Conservation (phyloP, 1,140 invertebrate species). For the Aphelinus atriplicis region DNA sequence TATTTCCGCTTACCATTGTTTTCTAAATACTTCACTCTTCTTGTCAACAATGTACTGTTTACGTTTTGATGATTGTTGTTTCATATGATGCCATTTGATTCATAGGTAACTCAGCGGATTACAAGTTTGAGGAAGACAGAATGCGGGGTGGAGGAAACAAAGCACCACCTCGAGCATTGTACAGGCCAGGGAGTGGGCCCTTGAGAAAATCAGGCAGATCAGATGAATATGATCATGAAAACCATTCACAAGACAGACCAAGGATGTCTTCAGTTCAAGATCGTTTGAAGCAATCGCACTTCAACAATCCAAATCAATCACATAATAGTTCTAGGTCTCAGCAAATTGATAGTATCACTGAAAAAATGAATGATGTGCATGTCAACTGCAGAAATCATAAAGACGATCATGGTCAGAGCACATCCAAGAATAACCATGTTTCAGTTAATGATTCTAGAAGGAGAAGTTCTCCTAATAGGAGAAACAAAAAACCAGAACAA, state of each 20-base stretch:
- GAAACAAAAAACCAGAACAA: constrained; percentile 69
- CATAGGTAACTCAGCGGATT: constrained; percentile 43
- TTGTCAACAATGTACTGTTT: too few species aligned
- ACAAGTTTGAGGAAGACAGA: constrained; percentile 51
- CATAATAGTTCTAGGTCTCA: constrained; percentile 42
- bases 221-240: constrained; percentile 65
- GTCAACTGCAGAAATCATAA: constrained; percentile 53
- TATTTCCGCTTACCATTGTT: too few species aligned
- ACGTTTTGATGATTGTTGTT: too few species aligned
- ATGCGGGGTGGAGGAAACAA: constrained; percentile 54
- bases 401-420: constrained; percentile 49
- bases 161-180: constrained; percentile 67
- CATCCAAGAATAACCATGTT: constrained; percentile 53
- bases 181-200: constrained; percentile 72
- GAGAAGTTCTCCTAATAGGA: constrained; percentile 55
- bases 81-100: too few species aligned
- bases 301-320: constrained; percentile 43
- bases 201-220: constrained; percentile 67
- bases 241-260: constrained; percentile 53
- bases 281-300: constrained; percentile 52
- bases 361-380: constrained; percentile 55
- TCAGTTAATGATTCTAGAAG: constrained; percentile 55
- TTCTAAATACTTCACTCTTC: too few species aligned
- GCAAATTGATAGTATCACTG: constrained; percentile 52
- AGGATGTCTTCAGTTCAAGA: constrained; percentile 57